Conservation (phyloP, 2,113 vertebrate genomes). For the Salvelinus namaycush region DNA sequence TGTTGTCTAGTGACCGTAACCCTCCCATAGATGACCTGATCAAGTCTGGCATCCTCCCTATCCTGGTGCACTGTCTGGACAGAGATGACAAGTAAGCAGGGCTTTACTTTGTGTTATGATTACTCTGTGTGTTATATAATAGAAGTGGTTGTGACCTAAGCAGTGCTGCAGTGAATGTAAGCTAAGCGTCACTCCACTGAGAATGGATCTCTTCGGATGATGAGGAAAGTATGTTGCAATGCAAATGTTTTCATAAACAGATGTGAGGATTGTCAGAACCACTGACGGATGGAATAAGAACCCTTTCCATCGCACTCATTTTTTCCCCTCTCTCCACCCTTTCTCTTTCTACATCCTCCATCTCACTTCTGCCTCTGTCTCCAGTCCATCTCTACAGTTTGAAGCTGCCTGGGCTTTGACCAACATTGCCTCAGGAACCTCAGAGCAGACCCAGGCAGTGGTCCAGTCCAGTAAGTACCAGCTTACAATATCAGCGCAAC, state of each 20-base stretch:
- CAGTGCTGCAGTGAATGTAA: too few relatives aligned
- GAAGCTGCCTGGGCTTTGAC: slow-evolving; percentile 99
- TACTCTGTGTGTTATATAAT: too few relatives aligned
- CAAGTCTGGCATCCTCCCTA: slow-evolving; percentile 98
- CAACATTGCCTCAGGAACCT: slow-evolving; percentile 98
- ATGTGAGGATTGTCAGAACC: neutral
- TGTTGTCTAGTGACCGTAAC: slow-evolving; percentile 98
- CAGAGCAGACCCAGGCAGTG: slow-evolving; percentile 98
- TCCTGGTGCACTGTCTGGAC: slow-evolving; percentile 98
- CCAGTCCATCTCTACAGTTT: slow-evolving; percentile 96
- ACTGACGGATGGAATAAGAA: neutral
- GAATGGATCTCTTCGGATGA: neutral
- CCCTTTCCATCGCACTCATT: neutral
- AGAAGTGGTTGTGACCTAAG: too few relatives aligned
- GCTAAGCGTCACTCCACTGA: too few relatives aligned
- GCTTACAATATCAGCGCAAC: neutral
- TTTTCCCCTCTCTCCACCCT: neutral
- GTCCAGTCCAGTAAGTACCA: slow-evolving; percentile 84
- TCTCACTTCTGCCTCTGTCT: slow-evolving; percentile 13
- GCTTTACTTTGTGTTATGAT: too few relatives aligned
- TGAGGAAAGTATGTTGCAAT: neutral
- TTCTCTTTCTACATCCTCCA: neutral
- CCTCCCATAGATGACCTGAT: slow-evolving; percentile 98
- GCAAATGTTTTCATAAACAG: neutral
- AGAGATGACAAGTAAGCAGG: slow-evolving; percentile 96